Evolutionary conservation across 2,888 invertebrate species (phyloP), one percentile per base, ranked within the genome.

Genomic region (Mantis religiosa): DNA sequence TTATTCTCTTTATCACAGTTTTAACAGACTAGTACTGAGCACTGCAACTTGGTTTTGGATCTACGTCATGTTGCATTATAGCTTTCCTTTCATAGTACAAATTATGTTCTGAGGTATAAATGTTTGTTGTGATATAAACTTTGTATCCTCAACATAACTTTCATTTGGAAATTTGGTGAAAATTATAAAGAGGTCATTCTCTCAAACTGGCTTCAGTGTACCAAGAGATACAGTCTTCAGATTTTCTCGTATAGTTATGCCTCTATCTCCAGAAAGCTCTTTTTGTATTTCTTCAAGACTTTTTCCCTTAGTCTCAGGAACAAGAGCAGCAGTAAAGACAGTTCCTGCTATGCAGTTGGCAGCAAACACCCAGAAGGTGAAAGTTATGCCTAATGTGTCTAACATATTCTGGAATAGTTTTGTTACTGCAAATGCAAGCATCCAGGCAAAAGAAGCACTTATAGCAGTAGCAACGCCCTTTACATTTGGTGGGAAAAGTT

Each of bases 221-320:
- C 54, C 54, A 71, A 71, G 54, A 25, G 54, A 20, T 71, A 71
- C 6, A 71, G 54, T 20, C 25, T 25, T 71, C 54, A 71, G 20
- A 25, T 71, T 71, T 71, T 71, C 54, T 20, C 20, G 54, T 20
- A 71, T 20, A 20, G 15, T 71, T 20, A 0, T 8, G 15, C 25
- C 25, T 34, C 86, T 83, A 82, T 88, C 28, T 1, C 90, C 89
- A 41, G 85, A 87, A 82, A 91, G 81, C 47, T 90, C 88, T 20
- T 94, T 94, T 91, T 96, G 96, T 92, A 98, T 97, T 92, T 97
- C 96, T 88, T 96, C 95, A 4, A 96, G 93, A 41, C 96, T 96
- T 93, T 97, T 97, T 2, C 97, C 98, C 92, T 97, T 97, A 0
- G 98, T 98, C 93, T 98, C 98, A 0, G 97, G 97, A 14, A 98